Percentiles rank a stretch among this genome's conserved stretches.
These are phyloP conservation scores for Plebejus melissa DNA, from an alignment of 2,888 invertebrate genomes.

Conservation along the genomic window DNA sequence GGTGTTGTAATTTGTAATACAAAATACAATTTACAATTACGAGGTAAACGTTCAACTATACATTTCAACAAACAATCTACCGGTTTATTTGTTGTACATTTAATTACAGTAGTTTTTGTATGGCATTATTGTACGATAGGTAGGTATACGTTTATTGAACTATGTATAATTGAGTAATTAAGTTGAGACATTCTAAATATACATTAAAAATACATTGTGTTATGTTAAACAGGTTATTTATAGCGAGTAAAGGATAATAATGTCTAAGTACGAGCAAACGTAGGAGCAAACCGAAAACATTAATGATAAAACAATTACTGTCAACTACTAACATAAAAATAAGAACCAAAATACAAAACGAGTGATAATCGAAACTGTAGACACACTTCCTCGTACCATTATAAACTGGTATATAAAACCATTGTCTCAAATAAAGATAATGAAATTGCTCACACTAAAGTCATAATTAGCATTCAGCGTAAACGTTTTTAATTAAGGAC, in stretches of 20 bases:
- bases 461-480: constrained; percentile 42
- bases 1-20: constrained; percentile 6
- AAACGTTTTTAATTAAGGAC: constrained; percentile 40
- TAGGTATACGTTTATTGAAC: background rate
- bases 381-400: background rate
- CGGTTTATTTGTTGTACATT: background rate
- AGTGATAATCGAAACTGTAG: background rate
- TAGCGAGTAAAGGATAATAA: background rate
- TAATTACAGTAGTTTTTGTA: background rate
- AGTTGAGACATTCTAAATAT: background rate
- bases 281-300: background rate
- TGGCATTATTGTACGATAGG: background rate
- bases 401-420: constrained; percentile 8
- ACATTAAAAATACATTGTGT: background rate
- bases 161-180: background rate
- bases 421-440: constrained; percentile 28
- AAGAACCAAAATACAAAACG: background rate
- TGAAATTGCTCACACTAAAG: constrained; percentile 42
- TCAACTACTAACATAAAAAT: background rate
- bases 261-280: background rate
- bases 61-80: background rate
- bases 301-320: background rate
- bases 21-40: constrained; percentile 6
- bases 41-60: background rate
- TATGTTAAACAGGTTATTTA: background rate